A percentile compares a stretch with the other conserved stretches of the same genome.
phyloP scores from a whole-genome alignment of 2,888 invertebrate species.

The Cylindroiulus punctatus region DNA sequence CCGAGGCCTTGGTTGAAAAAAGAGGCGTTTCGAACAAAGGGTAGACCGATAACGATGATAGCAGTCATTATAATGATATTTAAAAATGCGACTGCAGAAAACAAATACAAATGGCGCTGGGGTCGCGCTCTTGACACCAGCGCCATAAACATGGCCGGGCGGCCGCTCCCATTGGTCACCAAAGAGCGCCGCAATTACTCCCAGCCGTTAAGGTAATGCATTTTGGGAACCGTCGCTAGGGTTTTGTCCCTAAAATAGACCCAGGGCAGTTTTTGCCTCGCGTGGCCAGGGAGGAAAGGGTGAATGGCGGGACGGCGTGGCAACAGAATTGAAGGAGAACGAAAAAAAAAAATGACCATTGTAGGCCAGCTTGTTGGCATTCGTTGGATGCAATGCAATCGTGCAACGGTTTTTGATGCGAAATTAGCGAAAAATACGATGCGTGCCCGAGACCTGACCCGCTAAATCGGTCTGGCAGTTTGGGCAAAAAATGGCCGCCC shows the following conservation, averaged over 20 bases:
- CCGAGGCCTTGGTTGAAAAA: neutral
- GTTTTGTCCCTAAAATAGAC: neutral
- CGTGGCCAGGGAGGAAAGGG: neutral
- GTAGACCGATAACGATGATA: constrained; percentile 1
- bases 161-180: neutral
- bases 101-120: neutral
- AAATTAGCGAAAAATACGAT: neutral
- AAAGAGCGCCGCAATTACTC: neutral
- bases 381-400: neutral
- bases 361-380: neutral
- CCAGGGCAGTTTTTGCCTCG: neutral
- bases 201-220: neutral
- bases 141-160: neutral
- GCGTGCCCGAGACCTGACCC: neutral
- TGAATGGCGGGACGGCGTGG: neutral
- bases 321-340: neutral
- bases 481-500: neutral
- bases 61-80: neutral
- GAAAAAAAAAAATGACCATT: neutral
- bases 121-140: neutral
- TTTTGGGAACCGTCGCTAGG: neutral
- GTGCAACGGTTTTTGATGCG: neutral
- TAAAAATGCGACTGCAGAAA: neutral
- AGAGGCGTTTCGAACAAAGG: neutral
- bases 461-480: neutral